Evolutionary conservation across 2,797 vertebrate genomes (phyloP).

Genomic region (Anguilla anguilla): DNA sequence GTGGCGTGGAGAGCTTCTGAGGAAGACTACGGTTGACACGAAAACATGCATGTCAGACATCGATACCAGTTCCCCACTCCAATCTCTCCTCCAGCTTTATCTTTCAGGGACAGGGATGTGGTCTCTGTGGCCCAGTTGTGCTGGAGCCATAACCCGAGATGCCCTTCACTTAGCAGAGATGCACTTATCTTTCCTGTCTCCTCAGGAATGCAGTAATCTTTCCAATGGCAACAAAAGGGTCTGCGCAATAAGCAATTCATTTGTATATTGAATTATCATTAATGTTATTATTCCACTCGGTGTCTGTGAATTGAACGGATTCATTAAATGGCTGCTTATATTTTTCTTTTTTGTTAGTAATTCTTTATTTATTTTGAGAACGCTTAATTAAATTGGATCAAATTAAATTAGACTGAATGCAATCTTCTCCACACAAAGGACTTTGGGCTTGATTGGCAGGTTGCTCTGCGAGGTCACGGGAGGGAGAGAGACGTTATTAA

Average conservation of each 20-base stretch:
- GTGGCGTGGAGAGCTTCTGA: background rate
- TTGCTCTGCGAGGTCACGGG: constrained; percentile 14
- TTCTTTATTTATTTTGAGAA: constrained; percentile 13
- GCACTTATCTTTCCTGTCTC: constrained; percentile 17
- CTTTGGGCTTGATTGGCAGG: constrained; percentile 44
- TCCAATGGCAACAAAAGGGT: background rate
- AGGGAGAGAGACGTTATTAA: constrained; percentile 13
- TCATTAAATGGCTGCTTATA: constrained; percentile 16
- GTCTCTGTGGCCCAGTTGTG: background rate
- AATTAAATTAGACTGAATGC: constrained; percentile 47
- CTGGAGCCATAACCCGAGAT: background rate
- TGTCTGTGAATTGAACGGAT: constrained; percentile 2
- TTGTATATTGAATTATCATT: constrained; percentile 17
- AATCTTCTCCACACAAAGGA: constrained; percentile 49
- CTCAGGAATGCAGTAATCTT: constrained; percentile 2
- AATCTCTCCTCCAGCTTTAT: background rate
- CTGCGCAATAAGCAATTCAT: constrained; percentile 16
- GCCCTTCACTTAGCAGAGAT: background rate
- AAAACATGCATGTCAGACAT: too few species aligned
- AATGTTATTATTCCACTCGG: constrained; percentile 19
- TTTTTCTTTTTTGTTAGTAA: background rate
- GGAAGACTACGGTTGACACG: background rate
- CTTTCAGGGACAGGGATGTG: background rate
- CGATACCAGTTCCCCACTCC: background rate
- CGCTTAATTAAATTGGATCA: constrained; percentile 44